These are phyloP conservation scores for pig (Sus scrofa) DNA, from an alignment of 2,113 vertebrate species.

Conservation along the genomic window DNA sequence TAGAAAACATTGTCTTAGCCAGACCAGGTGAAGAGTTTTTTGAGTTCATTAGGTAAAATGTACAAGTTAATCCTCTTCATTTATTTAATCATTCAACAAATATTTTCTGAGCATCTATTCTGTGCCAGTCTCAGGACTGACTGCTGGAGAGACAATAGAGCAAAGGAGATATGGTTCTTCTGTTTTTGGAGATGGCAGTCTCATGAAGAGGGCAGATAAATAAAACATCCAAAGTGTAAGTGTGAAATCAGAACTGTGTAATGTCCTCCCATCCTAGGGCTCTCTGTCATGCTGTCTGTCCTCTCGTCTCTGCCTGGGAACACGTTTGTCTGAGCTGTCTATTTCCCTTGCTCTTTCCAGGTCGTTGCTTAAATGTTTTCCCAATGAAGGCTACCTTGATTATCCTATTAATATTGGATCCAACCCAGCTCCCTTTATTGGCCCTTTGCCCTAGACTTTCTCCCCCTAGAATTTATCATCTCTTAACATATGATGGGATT, in stretches of 20 bases:
- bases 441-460: neutral
- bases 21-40: neutral
- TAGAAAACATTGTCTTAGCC: neutral
- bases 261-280: neutral
- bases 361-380: neutral
- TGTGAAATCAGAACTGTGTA: neutral
- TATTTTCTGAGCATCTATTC: slow-evolving; percentile 4
- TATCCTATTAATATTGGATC: neutral
- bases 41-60: neutral
- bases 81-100: slow-evolving; percentile 5
- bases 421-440: neutral
- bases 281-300: neutral
- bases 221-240: neutral
- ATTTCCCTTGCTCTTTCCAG: neutral
- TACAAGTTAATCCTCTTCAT: neutral
- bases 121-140: neutral
- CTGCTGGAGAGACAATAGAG: neutral
- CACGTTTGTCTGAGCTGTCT: neutral
- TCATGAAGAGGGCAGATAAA: neutral
- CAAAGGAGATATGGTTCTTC: neutral
- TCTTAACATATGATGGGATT: neutral
- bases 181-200: neutral
- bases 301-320: neutral
- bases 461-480: neutral
- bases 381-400: neutral